These are phyloP conservation scores for Apamea crenata DNA, from an alignment of 2,888 invertebrate genomes.

Conservation along the genomic window DNA sequence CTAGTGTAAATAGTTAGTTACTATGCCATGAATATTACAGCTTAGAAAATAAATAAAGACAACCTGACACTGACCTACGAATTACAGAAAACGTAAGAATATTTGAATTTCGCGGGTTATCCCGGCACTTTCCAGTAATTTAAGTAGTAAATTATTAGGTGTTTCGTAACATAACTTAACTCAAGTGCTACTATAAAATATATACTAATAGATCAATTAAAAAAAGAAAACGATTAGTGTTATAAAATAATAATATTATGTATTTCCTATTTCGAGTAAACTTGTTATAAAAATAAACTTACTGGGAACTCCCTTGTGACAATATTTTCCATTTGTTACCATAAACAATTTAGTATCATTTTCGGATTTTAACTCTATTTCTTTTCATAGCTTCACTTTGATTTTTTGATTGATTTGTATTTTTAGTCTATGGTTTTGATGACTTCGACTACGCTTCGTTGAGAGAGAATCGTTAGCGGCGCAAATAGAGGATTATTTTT, in stretches of 20 bases:
- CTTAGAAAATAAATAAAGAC: too few species aligned
- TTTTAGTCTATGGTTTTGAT: conserved; percentile 73
- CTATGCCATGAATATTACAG: too few species aligned
- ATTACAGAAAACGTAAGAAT: not conserved
- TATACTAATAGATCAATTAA: not conserved
- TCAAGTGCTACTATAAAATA: too few species aligned
- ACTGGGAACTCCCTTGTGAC: too few species aligned
- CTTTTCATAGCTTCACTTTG: conserved; percentile 34
- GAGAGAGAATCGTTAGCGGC: conserved; percentile 83
- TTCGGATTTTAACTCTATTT: conserved; percentile 18
- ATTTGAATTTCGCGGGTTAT: not conserved
- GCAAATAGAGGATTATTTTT: conserved; percentile 83
- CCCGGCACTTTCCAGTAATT: too few species aligned
- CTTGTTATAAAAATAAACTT: not conserved
- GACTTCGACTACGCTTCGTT: conserved; percentile 83
- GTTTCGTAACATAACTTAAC: not conserved
- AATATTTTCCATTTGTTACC: not conserved
- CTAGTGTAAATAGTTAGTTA: too few species aligned
- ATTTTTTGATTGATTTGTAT: conserved; percentile 58
- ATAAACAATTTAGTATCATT: conserved; percentile 43
- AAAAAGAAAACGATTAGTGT: not conserved
- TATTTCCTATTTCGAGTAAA: not conserved
- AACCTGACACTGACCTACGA: not conserved
- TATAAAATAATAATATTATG: not conserved
- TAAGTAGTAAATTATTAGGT: not conserved